Percentiles rank a stretch among this genome's conserved stretches.
These are phyloP conservation scores for Galeopterus variegatus DNA, from an alignment of 2,113 vertebrate species.

Conservation along the genomic window DNA sequence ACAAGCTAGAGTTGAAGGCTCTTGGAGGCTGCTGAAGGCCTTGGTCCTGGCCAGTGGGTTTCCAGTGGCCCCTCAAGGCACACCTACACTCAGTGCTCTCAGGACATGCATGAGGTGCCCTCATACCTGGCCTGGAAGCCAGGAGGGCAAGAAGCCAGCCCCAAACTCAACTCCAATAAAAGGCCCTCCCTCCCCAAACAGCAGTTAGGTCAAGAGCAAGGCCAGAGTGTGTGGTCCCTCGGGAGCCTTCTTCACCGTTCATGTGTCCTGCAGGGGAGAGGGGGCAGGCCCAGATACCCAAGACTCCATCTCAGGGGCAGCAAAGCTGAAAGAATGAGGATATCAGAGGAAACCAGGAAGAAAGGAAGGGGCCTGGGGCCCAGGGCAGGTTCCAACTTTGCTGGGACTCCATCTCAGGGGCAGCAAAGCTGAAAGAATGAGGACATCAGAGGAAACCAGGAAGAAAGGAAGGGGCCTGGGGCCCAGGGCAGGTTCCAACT, in stretches of 20 bases:
- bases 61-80: neutral
- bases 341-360: neutral
- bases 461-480: neutral
- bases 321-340: neutral
- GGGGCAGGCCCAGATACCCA: neutral
- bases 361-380: neutral
- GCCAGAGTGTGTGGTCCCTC: neutral
- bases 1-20: neutral
- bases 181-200: neutral
- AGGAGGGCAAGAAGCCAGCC: neutral
- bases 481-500: neutral
- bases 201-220: constrained; percentile 8
- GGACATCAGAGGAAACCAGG: neutral
- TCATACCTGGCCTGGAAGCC: neutral
- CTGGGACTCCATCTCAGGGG: neutral
- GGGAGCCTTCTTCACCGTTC: neutral
- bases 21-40: neutral
- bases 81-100: neutral
- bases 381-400: neutral
- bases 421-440: neutral
- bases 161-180: neutral
- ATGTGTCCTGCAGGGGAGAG: rapidly evolving
- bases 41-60: neutral
- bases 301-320: neutral
- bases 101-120: neutral